These are phyloP conservation scores for Amphimallon solstitiale DNA, from an alignment of 2,888 invertebrate genomes.

Conservation along the genomic window DNA sequence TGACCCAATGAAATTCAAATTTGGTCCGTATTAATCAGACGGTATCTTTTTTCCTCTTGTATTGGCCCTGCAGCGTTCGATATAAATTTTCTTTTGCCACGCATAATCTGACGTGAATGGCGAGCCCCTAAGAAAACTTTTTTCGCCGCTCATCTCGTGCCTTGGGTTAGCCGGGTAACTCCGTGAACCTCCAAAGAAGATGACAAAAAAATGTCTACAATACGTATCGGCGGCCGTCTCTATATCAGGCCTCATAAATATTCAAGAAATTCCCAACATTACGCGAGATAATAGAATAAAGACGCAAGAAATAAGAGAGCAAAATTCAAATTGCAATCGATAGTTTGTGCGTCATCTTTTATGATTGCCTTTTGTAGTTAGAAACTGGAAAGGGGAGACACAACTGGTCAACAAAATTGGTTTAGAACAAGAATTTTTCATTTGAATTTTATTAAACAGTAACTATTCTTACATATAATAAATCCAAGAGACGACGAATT, in stretches of 20 bases:
- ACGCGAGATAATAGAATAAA: constrained; percentile 30
- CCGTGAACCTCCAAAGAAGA: too few species aligned
- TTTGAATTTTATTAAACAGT: too few species aligned
- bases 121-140: constrained; percentile 10
- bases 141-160: neutral
- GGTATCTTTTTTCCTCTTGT: constrained; percentile 11
- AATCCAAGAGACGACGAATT: too few species aligned
- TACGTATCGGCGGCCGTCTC: neutral
- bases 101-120: constrained; percentile 32
- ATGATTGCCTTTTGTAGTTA: too few species aligned
- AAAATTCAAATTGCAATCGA: too few species aligned
- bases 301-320: constrained; percentile 3
- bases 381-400: too few species aligned
- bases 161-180: too few species aligned
- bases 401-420: too few species aligned
- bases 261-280: constrained; percentile 30
- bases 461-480: too few species aligned
- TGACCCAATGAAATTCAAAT: constrained; percentile 30
- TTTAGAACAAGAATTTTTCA: too few species aligned
- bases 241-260: constrained; percentile 24
- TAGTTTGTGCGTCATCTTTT: too few species aligned
- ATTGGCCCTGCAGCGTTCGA: neutral
- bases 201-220: too few species aligned
- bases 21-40: constrained; percentile 17
- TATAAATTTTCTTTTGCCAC: constrained; percentile 21